Percentiles rank a stretch among this genome's conserved stretches.
Evolutionary conservation across 2,113 vertebrate genomes (phyloP).

Genomic region (Spizaetus ornatus): DNA sequence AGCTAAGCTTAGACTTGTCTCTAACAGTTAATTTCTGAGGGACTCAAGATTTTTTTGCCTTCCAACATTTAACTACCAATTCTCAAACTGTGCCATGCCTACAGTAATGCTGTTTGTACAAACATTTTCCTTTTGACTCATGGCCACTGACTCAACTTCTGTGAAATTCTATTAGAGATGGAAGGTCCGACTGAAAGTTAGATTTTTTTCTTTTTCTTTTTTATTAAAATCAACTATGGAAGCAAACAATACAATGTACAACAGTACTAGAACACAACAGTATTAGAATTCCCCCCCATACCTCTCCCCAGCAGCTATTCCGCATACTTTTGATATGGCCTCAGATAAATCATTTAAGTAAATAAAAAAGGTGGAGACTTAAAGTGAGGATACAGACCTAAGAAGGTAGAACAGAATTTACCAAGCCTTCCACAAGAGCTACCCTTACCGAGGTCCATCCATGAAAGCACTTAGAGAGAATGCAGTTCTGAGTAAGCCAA

Average conservation of each 20-base stretch:
- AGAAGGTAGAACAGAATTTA: not conserved
- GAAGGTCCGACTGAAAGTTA: not conserved
- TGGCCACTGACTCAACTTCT: not conserved
- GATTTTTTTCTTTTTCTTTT: not conserved
- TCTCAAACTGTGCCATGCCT: not conserved
- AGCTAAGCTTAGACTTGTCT: not conserved
- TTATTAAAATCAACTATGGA: not conserved
- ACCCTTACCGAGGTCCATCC: not conserved
- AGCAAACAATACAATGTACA: not conserved
- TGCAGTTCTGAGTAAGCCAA: not conserved
- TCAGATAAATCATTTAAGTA: not conserved
- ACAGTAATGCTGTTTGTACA: not conserved
- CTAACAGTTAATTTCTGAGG: not conserved
- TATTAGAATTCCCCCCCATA: not conserved
- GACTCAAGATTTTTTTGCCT: not conserved
- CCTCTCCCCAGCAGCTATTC: not conserved
- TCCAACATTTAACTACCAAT: not conserved
- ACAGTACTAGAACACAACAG: not conserved
- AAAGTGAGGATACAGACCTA: not conserved
- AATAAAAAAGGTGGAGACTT: not conserved
- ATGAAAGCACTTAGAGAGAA: not conserved
- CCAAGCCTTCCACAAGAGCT: not conserved
- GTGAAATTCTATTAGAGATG: not conserved
- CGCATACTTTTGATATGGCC: not conserved
- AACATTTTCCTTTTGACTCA: not conserved